These are phyloP conservation scores for Drosophila subquinaria DNA, from an alignment of 2,888 invertebrate species.

Conservation along the genomic window DNA sequence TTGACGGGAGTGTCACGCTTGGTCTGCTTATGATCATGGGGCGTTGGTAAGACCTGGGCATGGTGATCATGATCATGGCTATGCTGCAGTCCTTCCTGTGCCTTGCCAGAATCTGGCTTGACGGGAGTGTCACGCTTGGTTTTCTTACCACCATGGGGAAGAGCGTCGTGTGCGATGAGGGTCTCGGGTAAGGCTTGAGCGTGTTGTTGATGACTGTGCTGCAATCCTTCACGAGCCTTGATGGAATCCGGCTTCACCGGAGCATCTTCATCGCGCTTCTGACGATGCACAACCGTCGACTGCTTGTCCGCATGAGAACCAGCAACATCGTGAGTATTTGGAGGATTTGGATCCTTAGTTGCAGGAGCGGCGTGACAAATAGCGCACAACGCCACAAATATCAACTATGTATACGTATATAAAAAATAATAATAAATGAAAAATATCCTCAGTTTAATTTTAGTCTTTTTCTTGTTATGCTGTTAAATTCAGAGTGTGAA, in stretches of 20 bases:
- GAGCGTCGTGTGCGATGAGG: not conserved
- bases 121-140: not conserved
- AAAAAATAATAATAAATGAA: not conserved
- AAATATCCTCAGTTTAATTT: not conserved
- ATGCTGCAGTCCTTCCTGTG: too few species aligned
- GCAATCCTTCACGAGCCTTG: slow-evolving; percentile 4
- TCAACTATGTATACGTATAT: slow-evolving; percentile 55
- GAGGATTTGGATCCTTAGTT: not conserved
- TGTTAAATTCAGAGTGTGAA: not conserved
- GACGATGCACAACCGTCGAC: slow-evolving; percentile 43
- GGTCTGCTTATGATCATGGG: too few species aligned
- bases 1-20: too few species aligned
- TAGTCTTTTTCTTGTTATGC: too few species aligned
- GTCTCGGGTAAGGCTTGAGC: not conserved
- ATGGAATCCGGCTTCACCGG: slow-evolving; percentile 18
- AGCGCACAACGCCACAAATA: slow-evolving; percentile 70
- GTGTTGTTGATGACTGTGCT: not conserved
- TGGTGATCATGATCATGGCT: not conserved
- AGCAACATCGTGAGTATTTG: slow-evolving; percentile 71
- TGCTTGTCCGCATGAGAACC: slow-evolving; percentile 71
- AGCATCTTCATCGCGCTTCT: slow-evolving; percentile 56
- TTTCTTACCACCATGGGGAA: slow-evolving; percentile 9
- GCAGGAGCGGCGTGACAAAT: slow-evolving; percentile 71
- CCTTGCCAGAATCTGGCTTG: too few species aligned
- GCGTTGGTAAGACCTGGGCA: not conserved